phyloP scores from a whole-genome alignment of 2,113 vertebrate species.

The Rhinolophus ferrumequinum region DNA sequence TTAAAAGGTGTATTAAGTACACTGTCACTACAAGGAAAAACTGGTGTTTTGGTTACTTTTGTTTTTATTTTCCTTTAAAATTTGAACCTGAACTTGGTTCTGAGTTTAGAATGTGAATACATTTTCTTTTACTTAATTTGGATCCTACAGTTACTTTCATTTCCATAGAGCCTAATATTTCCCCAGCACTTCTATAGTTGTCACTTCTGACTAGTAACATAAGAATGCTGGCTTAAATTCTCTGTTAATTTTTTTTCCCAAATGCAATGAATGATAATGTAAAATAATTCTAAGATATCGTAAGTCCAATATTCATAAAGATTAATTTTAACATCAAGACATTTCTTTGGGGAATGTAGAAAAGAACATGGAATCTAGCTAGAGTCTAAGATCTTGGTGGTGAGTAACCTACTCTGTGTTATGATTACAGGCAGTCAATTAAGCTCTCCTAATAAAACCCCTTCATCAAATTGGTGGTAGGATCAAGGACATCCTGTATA shows the following conservation, averaged over 20 bases:
- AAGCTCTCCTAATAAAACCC: background rate
- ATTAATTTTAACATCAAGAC: slow-evolving; percentile 41
- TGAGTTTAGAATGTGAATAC: background rate
- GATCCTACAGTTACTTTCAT: background rate
- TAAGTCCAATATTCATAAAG: background rate
- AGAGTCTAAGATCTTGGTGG: background rate
- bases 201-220: background rate
- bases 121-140: slow-evolving; percentile 33
- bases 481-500: background rate
- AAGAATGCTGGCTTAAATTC: background rate
- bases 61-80: slow-evolving; percentile 28
- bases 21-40: background rate
- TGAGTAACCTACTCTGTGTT: background rate
- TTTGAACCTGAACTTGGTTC: background rate
- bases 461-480: background rate
- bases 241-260: background rate
- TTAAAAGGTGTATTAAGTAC: background rate
- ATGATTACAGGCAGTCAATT: background rate
- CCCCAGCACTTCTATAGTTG: background rate
- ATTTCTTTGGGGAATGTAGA: background rate
- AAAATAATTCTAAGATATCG: background rate
- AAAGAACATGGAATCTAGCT: background rate
- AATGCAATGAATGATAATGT: background rate
- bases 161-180: background rate
- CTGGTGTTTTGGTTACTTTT: background rate